Base-by-base conservation (phyloP, 2,888 invertebrate genomes). In the Ctenicera cuprea region DNA sequence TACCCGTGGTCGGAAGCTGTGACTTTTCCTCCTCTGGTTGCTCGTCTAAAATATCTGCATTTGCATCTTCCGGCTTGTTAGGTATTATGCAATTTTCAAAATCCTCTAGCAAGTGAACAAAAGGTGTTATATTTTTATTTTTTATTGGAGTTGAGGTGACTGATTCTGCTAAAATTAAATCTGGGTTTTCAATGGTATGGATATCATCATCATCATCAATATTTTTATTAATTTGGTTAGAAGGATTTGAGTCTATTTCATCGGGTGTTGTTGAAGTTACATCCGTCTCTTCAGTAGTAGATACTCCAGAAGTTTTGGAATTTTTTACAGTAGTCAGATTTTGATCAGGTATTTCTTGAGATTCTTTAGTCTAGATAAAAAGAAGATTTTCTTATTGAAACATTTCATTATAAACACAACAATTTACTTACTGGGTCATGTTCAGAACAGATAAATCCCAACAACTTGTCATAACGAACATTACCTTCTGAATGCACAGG, bases 401-500 rank as follows among this genome's bases (percentile, higher is more conserved):
- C 2, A 5, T 26, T 26, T 26, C 26, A 5, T 26, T 26, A 26
- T n/a, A n/a, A n/a, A n/a, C n/a, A n/a, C n/a, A 26, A 26, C 2
- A 5, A 26, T 37, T 8, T 48, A 69, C 75, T 73, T 75, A 79
- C 79, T 1, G 79, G 77, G 67, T 79, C 79, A 43, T 86, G 86
- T 37, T 78, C 78, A 1, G 70, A 79, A 73, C 86, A 86, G 11
- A 86, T 77, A 70, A 84, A 86, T 70, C 86, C 86, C 30, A 85
- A 74, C 9, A 82, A 74, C 68, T 82, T 81, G 67, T 86, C 85
- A 71, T 85, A 82, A 62, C 85, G 80, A 16, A 87, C 79, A 70
- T 85, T 85, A n/a, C 85, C 86, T 30, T 85, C 82, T 0, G 85
- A 84, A 82, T 87, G 87, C 22, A 81, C 74, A 1, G 86, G 86